Conservation (phyloP, 2,888 invertebrate genomes). For the Frankliniella fusca region DNA sequence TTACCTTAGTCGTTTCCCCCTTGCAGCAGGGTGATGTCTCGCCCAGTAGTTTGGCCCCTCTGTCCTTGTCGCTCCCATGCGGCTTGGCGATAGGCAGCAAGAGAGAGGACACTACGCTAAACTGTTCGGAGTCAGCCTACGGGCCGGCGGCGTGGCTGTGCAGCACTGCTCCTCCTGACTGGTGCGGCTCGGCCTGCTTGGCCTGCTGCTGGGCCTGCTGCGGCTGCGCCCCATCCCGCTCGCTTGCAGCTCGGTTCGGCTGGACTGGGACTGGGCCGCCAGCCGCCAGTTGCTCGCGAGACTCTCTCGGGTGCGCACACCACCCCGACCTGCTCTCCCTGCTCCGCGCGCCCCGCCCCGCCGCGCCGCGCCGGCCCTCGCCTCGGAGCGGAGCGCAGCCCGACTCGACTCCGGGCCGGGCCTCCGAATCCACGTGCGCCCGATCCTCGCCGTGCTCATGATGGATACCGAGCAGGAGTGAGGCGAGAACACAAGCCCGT, state of each 20-base stretch:
- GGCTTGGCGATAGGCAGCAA: neutral
- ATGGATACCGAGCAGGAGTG: no score
- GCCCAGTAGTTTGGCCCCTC: neutral
- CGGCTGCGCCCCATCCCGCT: neutral
- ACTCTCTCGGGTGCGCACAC: neutral
- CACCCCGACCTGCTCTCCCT: neutral
- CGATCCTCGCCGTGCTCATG: neutral
- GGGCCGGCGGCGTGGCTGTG: no score
- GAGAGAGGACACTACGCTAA: no score
- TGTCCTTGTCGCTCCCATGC: neutral
- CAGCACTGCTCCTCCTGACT: no score
- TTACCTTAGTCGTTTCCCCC: no score
- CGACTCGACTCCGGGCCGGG: neutral
- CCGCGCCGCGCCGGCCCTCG: neutral
- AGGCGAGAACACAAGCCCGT: no score
- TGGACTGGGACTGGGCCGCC: no score
- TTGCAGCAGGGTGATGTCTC: no score
- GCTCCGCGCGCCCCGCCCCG: neutral
- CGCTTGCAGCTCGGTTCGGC: neutral
- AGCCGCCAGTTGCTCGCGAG: slow-evolving; percentile 7
- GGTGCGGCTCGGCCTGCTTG: no score
- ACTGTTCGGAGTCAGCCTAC: no score
- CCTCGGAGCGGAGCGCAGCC: neutral
- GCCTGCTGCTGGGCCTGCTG: no score
- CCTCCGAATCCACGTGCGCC: neutral